Evolutionary conservation across 2,797 vertebrate genomes (phyloP).

Genomic region (Enteromius mattozi): DNA sequence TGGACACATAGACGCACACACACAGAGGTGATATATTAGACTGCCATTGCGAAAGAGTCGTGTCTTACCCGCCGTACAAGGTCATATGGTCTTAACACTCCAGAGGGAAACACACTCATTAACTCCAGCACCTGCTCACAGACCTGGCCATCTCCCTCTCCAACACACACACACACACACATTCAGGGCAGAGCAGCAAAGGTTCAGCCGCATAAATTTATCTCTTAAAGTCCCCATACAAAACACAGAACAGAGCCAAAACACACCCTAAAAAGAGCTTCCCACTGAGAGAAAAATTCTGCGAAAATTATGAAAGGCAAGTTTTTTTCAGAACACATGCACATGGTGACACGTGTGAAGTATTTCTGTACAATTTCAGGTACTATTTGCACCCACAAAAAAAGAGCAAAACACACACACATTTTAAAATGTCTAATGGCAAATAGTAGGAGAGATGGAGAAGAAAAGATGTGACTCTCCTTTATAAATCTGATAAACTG

Average conservation of each 20-base stretch:
- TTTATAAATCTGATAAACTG: slow-evolving; percentile 24
- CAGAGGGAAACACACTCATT: slow-evolving; percentile 62
- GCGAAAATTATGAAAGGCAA: slow-evolving; percentile 22
- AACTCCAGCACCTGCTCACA: slow-evolving; percentile 58
- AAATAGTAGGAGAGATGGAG: not conserved
- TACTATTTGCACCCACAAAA: slow-evolving; percentile 17
- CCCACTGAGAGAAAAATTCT: not conserved
- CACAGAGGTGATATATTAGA: slow-evolving; percentile 51
- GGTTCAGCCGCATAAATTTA: slow-evolving; percentile 30
- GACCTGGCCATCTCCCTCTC: slow-evolving; percentile 41
- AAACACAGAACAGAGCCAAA: slow-evolving; percentile 47
- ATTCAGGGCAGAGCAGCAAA: slow-evolving; percentile 53
- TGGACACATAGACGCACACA: slow-evolving; percentile 50
- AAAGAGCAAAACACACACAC: slow-evolving; percentile 11
- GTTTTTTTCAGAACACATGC: slow-evolving; percentile 26
- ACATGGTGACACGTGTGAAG: not conserved
- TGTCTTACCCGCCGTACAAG: slow-evolving; percentile 47
- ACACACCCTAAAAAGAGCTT: slow-evolving; percentile 21
- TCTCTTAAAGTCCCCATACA: slow-evolving; percentile 37
- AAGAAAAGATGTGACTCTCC: not conserved
- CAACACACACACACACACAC: slow-evolving; percentile 38
- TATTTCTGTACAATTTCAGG: slow-evolving; percentile 31
- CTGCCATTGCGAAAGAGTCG: slow-evolving; percentile 41
- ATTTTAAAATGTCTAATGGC: slow-evolving; percentile 33
- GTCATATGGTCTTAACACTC: slow-evolving; percentile 50